Base-by-base conservation (phyloP, 2,888 invertebrate species). In the Drosophila dives region DNA sequence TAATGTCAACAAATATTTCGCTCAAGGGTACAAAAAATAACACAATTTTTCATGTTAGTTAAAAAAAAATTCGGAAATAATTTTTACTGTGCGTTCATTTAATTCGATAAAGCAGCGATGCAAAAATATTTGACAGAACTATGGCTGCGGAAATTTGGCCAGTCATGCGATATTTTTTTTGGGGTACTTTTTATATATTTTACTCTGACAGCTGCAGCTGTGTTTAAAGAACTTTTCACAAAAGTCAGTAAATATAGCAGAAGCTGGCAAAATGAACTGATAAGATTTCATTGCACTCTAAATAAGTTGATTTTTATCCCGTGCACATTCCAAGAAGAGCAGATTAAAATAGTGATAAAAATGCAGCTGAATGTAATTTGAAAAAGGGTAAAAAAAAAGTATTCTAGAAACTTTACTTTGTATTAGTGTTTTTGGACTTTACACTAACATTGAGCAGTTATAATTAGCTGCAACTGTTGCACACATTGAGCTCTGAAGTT, bases 391-490 rank as follows among this genome's bases (percentile, higher is more conserved):
- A 45, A 8, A 45, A 20, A 12, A 45, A 69, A 33, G 53, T 60
- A 59, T 60, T 49, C 68, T 34, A 23, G 4, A 32, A 10, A 40
- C 34, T 48, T 23, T 15, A 23, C 15, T 23, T 7, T 23, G 23
- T 23, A 23, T 45, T 20, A n/a, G 2, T 7, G 23, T 15, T 23
- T 23, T 23, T 42, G 4, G 23, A 10, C 23, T 42, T 50, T 42
- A 51, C 23, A 34, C 36, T 26, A 40, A 48, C 33, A 63, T 60
- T 33, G 58, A 58, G 15, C 45, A 51, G 72, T 66, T 66, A 50
- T 48, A 66, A 75, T 75, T 71, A 74, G 40, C 45, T 32, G 49
- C 58, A 54, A 61, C 55, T 56, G 54, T 5, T n/a, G 77, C 63
- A 51, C 38, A 40, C 50, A 64, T 71, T 54, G 59, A 49, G 50